A percentile compares a stretch with the other conserved stretches of the same genome.
Conservation (phyloP, 2,113 vertebrate genomes). For the Nibea coibor region DNA sequence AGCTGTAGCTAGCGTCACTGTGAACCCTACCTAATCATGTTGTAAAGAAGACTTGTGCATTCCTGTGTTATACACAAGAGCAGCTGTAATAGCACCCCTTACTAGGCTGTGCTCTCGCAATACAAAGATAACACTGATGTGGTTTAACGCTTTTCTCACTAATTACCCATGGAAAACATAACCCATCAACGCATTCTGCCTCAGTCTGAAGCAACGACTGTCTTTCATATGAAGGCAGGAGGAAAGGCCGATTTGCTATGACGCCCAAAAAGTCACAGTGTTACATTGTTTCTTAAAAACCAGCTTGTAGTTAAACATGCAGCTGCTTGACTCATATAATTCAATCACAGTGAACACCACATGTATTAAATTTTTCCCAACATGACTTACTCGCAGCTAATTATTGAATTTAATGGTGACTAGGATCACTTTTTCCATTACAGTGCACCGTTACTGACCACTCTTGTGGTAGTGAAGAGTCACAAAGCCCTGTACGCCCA, state of each 20-base stretch:
- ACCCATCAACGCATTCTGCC: neutral
- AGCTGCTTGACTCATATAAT: slow-evolving; percentile 39
- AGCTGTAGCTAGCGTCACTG: neutral
- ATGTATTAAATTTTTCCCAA: slow-evolving; percentile 42
- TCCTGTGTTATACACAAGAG: slow-evolving; percentile 1
- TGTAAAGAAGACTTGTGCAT: slow-evolving; percentile 29
- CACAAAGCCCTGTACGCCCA: neutral
- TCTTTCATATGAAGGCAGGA: slow-evolving; percentile 19
- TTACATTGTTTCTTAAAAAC: slow-evolving; percentile 6
- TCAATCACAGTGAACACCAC: slow-evolving; percentile 20
- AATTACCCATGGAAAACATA: neutral
- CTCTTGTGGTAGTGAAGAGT: neutral
- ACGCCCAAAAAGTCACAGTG: slow-evolving; percentile 18
- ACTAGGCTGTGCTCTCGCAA: neutral
- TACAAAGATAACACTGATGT: neutral
- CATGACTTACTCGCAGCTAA: slow-evolving; percentile 59
- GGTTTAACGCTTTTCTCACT: neutral
- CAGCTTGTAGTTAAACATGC: slow-evolving; percentile 9
- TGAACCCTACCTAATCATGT: slow-evolving; percentile 28
- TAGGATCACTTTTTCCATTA: slow-evolving; percentile 54
- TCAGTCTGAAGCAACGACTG: neutral
- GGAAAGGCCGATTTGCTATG: neutral
- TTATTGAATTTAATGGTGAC: slow-evolving; percentile 32
- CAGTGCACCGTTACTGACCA: slow-evolving; percentile 11
- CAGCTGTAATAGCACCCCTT: slow-evolving; percentile 40